Evolutionary conservation across 1,140 invertebrate genomes (phyloP), one percentile per base, ranked within the genome.

Genomic region (Camponotus pennsylvanicus): DNA sequence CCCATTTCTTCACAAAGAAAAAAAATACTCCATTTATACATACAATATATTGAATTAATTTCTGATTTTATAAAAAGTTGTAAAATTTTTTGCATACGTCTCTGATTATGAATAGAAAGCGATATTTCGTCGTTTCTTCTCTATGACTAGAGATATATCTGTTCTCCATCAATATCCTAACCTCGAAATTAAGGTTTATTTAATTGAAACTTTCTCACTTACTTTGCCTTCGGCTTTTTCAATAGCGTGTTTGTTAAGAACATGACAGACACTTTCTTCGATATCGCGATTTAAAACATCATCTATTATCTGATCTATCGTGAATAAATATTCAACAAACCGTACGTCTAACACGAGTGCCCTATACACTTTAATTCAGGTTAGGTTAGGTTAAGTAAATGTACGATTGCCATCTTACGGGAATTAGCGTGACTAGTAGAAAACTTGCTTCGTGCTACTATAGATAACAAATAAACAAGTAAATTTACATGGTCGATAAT

Each of bases 151-250:
- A 27, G 61, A 69, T 57, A 37, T 27, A 5, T 15, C 2, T 52
- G 57, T 2, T 45, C 13, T 45, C 13, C 18, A 0, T 42, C 13
- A 61, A 66, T 52, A 49, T 71, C 52, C 15, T 79, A 89, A 89
- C 88, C 88, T 83, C 9, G 77, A 78, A 21, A 32, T 78, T 57
- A 27, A 1, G 11, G 32, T 49, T 2, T 45, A n/a, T 21, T 70
- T 34, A n/a, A 37, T 42, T n/a, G n/a, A 59, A 6, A 1, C 0
- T 34, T 32, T 73, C 4, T 52, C 49, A 91, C 92, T 92, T 66
- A 93, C 92, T 93, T 93, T 88, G 85, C 89, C 67, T 93, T 93
- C 59, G 21, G 52, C 79, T 91, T 93, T 55, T 92, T 93, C 7
- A 87, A 61, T 9, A 93, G 73, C 2, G 90, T 5, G 67, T 92